These are phyloP conservation scores for Plutomurus gul DNA, from an alignment of 1,140 invertebrate genomes.

Conservation along the genomic window DNA sequence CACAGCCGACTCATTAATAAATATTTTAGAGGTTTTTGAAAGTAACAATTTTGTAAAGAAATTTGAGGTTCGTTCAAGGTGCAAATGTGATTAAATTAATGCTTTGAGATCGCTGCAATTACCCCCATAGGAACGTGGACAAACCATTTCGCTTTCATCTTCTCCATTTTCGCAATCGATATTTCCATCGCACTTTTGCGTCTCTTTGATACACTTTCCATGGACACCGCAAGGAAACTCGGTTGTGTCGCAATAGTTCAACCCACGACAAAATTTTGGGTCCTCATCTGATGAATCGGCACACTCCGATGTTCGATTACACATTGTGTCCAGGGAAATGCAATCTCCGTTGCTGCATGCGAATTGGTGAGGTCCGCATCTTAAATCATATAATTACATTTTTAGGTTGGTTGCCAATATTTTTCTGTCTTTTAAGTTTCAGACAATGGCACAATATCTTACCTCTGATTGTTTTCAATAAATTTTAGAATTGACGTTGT, in stretches of 20 bases:
- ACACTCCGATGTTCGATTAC: background rate
- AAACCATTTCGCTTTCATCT: background rate
- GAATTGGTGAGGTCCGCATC: background rate
- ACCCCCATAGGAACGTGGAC: too few relatives aligned
- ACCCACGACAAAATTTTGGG: background rate
- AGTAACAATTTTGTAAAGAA: too few relatives aligned
- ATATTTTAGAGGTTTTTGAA: too few relatives aligned
- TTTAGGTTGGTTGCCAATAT: too few relatives aligned
- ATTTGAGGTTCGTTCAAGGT: too few relatives aligned
- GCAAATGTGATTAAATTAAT: too few relatives aligned
- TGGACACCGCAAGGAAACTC: background rate
- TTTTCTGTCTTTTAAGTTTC: background rate
- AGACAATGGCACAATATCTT: too few relatives aligned
- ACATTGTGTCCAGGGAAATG: background rate
- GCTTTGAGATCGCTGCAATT: too few relatives aligned
- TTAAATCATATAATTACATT: background rate
- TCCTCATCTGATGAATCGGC: background rate
- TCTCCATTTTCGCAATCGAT: background rate
- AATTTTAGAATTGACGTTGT: background rate
- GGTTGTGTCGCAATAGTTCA: background rate
- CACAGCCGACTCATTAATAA: too few relatives aligned
- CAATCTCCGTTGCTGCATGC: background rate
- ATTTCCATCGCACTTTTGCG: background rate
- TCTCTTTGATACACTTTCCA: background rate
- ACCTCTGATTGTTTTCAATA: background rate